Evolutionary conservation across 2,888 invertebrate genomes (phyloP).

Genomic region (Troilus luridus): DNA sequence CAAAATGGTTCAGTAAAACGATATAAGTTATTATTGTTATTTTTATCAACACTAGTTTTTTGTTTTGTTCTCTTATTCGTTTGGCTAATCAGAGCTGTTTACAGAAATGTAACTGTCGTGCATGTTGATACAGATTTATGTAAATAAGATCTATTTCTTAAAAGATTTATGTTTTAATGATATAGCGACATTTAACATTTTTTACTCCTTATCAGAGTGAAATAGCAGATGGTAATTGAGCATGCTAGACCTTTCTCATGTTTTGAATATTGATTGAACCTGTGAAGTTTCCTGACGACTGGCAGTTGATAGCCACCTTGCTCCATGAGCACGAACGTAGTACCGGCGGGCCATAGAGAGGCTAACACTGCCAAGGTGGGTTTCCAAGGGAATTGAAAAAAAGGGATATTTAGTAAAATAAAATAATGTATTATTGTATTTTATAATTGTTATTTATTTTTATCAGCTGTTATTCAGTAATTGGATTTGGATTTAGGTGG

Average conservation of each 20-base stretch:
- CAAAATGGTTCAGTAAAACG: too few species aligned
- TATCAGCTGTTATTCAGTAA: too few species aligned
- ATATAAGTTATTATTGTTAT: too few species aligned
- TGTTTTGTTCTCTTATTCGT: background rate
- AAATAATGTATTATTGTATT: too few species aligned
- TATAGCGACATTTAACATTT: conserved; percentile 6
- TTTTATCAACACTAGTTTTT: too few species aligned
- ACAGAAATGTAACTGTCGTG: background rate
- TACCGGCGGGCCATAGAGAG: background rate
- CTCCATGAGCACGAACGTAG: background rate
- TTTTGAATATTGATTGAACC: background rate
- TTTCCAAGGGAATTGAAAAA: too few species aligned
- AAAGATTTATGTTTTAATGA: background rate
- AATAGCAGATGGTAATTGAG: background rate
- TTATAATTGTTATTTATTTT: too few species aligned
- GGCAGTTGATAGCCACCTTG: conserved; percentile 3
- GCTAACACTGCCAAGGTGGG: too few species aligned
- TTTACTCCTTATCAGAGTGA: background rate
- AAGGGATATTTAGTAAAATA: too few species aligned
- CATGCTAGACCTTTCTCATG: background rate
- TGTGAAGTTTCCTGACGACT: background rate
- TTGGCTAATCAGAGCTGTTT: background rate
- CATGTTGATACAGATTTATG: background rate
- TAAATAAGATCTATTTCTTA: background rate
- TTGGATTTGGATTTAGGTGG: too few species aligned